These are phyloP conservation scores for Eristalis tenax DNA, from an alignment of 2,888 invertebrate species.

Conservation along the genomic window DNA sequence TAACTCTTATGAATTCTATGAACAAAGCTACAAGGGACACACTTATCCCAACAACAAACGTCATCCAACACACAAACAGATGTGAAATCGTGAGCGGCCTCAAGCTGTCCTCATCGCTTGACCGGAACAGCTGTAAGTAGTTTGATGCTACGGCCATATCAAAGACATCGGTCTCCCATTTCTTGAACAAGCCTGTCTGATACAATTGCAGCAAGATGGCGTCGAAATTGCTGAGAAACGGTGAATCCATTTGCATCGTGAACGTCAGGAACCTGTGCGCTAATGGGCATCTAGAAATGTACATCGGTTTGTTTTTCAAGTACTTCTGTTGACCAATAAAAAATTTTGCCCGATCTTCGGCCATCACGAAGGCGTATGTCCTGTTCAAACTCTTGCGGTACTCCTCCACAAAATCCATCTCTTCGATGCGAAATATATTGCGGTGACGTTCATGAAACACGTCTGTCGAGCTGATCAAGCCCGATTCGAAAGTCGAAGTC, in stretches of 20 bases:
- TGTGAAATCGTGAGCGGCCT: constrained; percentile 31
- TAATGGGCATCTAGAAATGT: constrained; percentile 29
- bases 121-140: constrained; percentile 47
- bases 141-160: constrained; percentile 46
- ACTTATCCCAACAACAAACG: neutral
- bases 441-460: constrained; percentile 13
- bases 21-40: neutral
- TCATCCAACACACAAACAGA: constrained; percentile 42
- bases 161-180: constrained; percentile 55
- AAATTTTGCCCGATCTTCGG: constrained; percentile 46
- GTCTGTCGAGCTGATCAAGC: constrained; percentile 8
- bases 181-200: constrained; percentile 49
- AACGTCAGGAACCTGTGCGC: constrained; percentile 46
- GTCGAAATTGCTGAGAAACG: constrained; percentile 54
- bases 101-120: constrained; percentile 16
- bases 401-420: constrained; percentile 45
- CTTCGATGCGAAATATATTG: constrained; percentile 23
- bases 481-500: constrained; percentile 27
- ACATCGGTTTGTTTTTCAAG: constrained; percentile 38
- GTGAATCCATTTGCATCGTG: constrained; percentile 53
- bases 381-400: constrained; percentile 38
- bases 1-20: constrained; percentile 20
- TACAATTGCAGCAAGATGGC: constrained; percentile 48
- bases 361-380: constrained; percentile 44
- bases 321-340: constrained; percentile 57